Evolutionary conservation across 2,113 vertebrate genomes (phyloP), one percentile per base, ranked within the genome.

Genomic region (Zootoca vivipara): DNA sequence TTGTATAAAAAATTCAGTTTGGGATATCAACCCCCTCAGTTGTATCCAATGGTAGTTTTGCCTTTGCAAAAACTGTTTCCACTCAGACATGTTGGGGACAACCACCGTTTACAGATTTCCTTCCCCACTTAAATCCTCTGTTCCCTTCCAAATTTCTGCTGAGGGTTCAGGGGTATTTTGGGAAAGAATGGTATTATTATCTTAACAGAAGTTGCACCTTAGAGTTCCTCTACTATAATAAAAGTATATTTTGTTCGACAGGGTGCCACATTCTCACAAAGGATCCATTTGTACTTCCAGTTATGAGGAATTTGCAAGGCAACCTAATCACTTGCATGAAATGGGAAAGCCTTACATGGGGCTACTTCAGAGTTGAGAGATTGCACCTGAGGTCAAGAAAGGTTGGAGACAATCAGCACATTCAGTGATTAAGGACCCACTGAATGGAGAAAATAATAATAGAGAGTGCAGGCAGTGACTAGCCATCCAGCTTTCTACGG

Each of bases 321-420:
- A 75, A 88, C 58, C 58, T 83, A 56, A 78, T 83, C 81, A 69
- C 72, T 73, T 83, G 80, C 24, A 88, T 83, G 62, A 69, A 88
- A 88, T 83, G 42, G 87, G 62, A 88, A 88, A 88, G 42, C 4
- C 58, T 88, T 56, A 35, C 81, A 88, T 78, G 40, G 3, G 83
- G 69, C 80, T 83, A 38, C 62, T 83, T 83, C 33, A 83, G 24
- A n/a, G 62, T 33, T 35, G n/a, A 78, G 73, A 83, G 33, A 42
- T 69, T 70, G 35, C 82, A 83, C 78, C 40, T 62, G 38, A 88
- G 83, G 46, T 93, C 58, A 87, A 52, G 75, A 87, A 33, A 92
- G 74, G 38, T 87, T 78, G 46, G 74, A 90, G 28, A 64, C 69
- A 92, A 89, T 89, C 28, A 58, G 82, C 15, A 80, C 0, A 64